These are phyloP conservation scores for Ephestia elutella DNA, from an alignment of 1,140 invertebrate species.

Conservation along the genomic window DNA sequence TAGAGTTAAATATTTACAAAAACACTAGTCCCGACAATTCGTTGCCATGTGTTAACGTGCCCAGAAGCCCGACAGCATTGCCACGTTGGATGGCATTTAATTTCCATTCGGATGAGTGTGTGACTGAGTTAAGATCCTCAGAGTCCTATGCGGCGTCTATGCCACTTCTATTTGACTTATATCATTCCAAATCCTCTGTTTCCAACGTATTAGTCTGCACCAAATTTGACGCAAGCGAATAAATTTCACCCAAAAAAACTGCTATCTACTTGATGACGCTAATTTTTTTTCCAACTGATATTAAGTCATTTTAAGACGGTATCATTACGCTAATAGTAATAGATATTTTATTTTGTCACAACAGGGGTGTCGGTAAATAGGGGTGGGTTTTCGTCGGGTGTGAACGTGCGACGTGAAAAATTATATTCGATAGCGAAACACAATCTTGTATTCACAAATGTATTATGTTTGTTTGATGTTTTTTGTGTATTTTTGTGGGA, in stretches of 20 bases:
- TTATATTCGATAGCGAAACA: not conserved
- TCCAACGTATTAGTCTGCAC: slow-evolving; percentile 22
- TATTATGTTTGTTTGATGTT: not conserved
- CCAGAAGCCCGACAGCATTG: no score
- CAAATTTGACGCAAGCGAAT: slow-evolving; percentile 27
- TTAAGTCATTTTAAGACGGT: slow-evolving; percentile 72
- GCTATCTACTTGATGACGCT: slow-evolving; percentile 49
- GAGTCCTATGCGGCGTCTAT: no score
- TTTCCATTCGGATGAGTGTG: no score
- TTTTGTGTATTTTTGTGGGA: not conserved
- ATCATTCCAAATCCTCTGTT: slow-evolving; percentile 32
- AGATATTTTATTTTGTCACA: slow-evolving; percentile 73
- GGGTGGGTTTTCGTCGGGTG: slow-evolving; percentile 33
- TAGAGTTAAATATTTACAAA: no score
- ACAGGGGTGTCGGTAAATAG: slow-evolving; percentile 54
- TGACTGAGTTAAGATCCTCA: no score
- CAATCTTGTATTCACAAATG: not conserved
- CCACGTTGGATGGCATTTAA: no score
- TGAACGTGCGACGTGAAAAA: not conserved
- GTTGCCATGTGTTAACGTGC: no score
- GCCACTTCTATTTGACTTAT: no score
- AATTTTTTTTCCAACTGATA: slow-evolving; percentile 70
- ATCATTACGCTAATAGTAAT: slow-evolving; percentile 72
- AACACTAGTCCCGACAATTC: no score
- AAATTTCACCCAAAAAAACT: slow-evolving; percentile 38